Evolutionary conservation across 2,113 vertebrate species (phyloP).

Genomic region (Anarhynchus alexandrinus): DNA sequence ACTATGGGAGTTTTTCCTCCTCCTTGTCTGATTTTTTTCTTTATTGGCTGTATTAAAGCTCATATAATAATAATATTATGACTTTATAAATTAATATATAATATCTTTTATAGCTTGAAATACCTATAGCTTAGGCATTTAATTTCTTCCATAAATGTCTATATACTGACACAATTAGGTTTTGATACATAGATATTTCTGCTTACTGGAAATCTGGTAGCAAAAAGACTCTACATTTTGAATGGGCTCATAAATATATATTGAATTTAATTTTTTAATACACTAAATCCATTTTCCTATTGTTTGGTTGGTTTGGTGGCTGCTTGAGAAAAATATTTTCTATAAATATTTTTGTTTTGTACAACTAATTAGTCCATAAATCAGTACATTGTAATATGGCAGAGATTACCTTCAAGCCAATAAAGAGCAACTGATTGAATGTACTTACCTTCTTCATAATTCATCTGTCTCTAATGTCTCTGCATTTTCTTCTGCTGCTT

Average conservation of each 20-base stretch:
- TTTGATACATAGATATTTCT: conserved; percentile 75
- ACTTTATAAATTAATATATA: conserved; percentile 64
- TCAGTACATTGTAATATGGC: conserved; percentile 61
- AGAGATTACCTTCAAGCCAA: conserved; percentile 71
- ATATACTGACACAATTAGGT: conserved; percentile 64
- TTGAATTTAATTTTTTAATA: conserved; percentile 81
- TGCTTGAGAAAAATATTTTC: conserved; percentile 61
- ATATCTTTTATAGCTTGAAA: conserved; percentile 50
- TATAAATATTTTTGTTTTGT: conserved; percentile 74
- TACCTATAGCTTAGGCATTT: conserved; percentile 40
- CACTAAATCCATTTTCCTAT: conserved; percentile 70
- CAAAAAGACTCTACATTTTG: conserved; percentile 68
- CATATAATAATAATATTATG: conserved; percentile 59
- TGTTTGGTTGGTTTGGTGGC: conserved; percentile 60
- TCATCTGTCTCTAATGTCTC: background rate
- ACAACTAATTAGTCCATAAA: conserved; percentile 81
- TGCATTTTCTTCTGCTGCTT: conserved; percentile 6
- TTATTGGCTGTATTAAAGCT: conserved; percentile 54
- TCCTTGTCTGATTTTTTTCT: conserved; percentile 5
- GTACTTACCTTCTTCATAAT: conserved; percentile 8
- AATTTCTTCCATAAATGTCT: conserved; percentile 67
- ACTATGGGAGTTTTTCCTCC: background rate
- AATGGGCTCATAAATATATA: conserved; percentile 83
- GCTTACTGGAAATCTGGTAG: conserved; percentile 66
- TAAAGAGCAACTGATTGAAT: conserved; percentile 30